phyloP scores from a whole-genome alignment of 2,113 vertebrate genomes.

The Coracopsis vasa region DNA sequence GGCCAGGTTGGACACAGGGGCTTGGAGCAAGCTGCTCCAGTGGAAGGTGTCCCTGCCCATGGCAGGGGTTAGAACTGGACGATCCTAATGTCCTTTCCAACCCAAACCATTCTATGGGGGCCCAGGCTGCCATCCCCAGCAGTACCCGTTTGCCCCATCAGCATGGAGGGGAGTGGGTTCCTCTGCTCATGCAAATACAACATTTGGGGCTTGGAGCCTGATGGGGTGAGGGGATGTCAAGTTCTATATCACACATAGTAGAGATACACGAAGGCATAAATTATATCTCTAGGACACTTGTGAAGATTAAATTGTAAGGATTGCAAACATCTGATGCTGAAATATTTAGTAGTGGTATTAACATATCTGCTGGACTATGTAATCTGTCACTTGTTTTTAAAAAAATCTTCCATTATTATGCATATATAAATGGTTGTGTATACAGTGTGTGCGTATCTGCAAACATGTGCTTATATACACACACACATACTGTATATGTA shows the following conservation, averaged over 20 bases:
- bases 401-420: background rate
- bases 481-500: background rate
- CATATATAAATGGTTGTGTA: background rate
- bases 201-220: background rate
- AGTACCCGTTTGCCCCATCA: background rate
- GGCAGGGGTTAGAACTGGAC: background rate
- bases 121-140: background rate
- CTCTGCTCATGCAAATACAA: background rate
- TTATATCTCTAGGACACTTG: background rate
- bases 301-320: constrained; percentile 2
- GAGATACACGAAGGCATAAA: background rate
- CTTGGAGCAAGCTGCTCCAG: background rate
- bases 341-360: background rate
- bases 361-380: background rate
- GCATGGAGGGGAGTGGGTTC: background rate
- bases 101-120: background rate
- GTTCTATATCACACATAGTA: too few relatives aligned
- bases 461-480: background rate
- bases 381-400: background rate
- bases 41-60: background rate
- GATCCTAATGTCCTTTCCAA: background rate
- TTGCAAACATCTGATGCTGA: background rate
- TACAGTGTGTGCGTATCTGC: background rate
- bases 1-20: background rate
- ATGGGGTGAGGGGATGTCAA: background rate